Conservation (phyloP, 2,113 vertebrate genomes). For the Onychorhynchus coronatus region DNA sequence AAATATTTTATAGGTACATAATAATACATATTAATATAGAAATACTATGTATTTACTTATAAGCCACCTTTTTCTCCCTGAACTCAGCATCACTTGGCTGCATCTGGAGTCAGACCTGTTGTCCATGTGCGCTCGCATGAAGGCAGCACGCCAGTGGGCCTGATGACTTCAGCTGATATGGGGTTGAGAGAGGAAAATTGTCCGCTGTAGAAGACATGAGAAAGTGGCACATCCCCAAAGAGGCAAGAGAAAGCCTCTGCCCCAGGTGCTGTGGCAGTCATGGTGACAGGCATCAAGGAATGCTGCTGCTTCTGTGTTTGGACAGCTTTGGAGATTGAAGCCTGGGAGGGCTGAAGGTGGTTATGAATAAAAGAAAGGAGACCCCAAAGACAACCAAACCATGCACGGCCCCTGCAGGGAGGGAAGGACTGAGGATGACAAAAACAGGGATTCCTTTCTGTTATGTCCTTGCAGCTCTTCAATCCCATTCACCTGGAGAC, state of each 20-base stretch:
- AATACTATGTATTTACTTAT: not conserved
- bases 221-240: fast-evolving
- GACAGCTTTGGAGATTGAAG: not conserved
- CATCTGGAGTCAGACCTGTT: not conserved
- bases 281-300: not conserved
- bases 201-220: not conserved
- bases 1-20: not conserved
- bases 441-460: not conserved
- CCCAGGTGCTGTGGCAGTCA: not conserved
- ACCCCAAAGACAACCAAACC: not conserved
- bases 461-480: not conserved
- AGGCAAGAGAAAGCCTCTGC: not conserved
- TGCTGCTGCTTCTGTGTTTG: not conserved
- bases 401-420: not conserved
- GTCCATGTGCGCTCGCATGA: fast-evolving
- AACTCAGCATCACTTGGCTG: not conserved
- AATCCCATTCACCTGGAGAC: not conserved
- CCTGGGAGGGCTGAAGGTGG: not conserved
- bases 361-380: not conserved
- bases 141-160: not conserved
- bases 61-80: not conserved
- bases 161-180: not conserved
- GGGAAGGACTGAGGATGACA: not conserved
- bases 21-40: not conserved
- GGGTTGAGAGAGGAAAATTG: not conserved